A percentile compares a stretch with the other conserved stretches of the same genome.
Conservation (phyloP, 1,140 invertebrate genomes). For the Drosophila tsacasi region DNA sequence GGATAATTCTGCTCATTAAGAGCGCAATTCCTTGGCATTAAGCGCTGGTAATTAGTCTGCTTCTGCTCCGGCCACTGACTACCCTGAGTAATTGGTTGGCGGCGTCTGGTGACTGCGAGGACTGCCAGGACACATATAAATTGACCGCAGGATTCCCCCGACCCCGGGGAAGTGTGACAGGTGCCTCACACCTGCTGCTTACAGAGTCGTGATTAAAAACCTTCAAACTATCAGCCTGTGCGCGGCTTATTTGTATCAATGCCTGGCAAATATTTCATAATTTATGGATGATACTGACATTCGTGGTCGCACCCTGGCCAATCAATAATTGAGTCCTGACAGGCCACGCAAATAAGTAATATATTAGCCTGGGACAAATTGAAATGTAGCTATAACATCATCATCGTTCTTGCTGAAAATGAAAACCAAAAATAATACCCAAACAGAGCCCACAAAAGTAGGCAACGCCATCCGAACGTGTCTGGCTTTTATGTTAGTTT, state of each 20-base stretch:
- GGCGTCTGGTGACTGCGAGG: constrained; percentile 37
- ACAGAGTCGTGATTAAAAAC: constrained; percentile 31
- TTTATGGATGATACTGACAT: constrained; percentile 36
- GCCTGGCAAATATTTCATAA: constrained; percentile 47
- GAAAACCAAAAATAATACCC: constrained; percentile 18
- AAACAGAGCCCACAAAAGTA: constrained; percentile 40
- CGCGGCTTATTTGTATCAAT: constrained; percentile 15
- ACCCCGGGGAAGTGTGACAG: neutral
- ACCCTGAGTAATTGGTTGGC: constrained; percentile 38
- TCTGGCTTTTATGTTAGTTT: constrained; percentile 29
- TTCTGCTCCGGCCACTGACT: constrained; percentile 2
- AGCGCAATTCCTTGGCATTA: constrained; percentile 32
- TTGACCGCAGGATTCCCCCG: constrained; percentile 19
- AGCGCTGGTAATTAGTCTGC: constrained; percentile 38
- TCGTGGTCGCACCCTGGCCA: constrained; percentile 33
- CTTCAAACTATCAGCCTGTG: neutral
- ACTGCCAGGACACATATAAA: constrained; percentile 5
- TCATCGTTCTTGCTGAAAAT: constrained; percentile 8
- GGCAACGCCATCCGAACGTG: constrained; percentile 21
- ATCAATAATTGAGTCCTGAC: constrained; percentile 54
- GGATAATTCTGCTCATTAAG: constrained; percentile 44
- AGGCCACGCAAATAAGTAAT: constrained; percentile 66
- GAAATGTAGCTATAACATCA: constrained; percentile 40
- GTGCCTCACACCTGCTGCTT: constrained; percentile 21
- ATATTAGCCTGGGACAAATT: constrained; percentile 47